A percentile compares a stretch with the other conserved stretches of the same genome.
phyloP scores from a whole-genome alignment of 1,140 invertebrate genomes.

The Globodera ellingtonae region DNA sequence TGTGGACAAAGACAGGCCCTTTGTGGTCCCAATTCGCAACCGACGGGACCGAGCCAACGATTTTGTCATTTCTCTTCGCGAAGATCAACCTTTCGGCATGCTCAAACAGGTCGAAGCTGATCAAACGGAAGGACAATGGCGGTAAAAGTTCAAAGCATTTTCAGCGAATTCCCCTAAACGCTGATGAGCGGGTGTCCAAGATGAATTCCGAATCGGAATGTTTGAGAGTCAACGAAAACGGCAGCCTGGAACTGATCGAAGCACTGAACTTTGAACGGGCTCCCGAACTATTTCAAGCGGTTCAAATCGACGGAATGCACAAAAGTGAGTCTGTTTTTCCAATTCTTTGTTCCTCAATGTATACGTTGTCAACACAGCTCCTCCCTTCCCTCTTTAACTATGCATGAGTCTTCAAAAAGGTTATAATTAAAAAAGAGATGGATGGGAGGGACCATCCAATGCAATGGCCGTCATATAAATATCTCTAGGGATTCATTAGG shows the following conservation, averaged over 20 bases:
- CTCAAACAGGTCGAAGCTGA: constrained; percentile 28
- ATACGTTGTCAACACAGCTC: too few species aligned
- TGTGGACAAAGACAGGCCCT: constrained; percentile 4
- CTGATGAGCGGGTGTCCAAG: constrained; percentile 34
- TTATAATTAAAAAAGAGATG: too few species aligned
- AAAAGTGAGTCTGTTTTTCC: constrained; percentile 17
- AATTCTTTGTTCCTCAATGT: constrained; percentile 3
- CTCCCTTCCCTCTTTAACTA: too few species aligned
- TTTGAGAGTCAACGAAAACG: constrained; percentile 37
- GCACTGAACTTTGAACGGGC: constrained; percentile 40
- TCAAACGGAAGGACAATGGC: not conserved
- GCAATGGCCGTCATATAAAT: too few species aligned
- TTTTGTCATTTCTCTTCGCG: constrained; percentile 26
- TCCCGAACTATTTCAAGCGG: constrained; percentile 17
- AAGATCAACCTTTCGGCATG: constrained; percentile 45
- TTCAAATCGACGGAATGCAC: constrained; percentile 41
- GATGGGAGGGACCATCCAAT: too few species aligned
- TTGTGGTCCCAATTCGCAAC: not conserved
- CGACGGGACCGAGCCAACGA: constrained; percentile 34
- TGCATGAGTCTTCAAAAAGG: too few species aligned
- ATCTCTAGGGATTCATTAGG: constrained; percentile 6
- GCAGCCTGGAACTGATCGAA: constrained; percentile 42
- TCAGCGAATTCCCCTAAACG: constrained; percentile 30
- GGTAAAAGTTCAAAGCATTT: not conserved
- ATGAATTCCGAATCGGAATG: constrained; percentile 8